Base-by-base conservation (phyloP, 2,888 invertebrate species). In the Hirudinaria manillensis region DNA sequence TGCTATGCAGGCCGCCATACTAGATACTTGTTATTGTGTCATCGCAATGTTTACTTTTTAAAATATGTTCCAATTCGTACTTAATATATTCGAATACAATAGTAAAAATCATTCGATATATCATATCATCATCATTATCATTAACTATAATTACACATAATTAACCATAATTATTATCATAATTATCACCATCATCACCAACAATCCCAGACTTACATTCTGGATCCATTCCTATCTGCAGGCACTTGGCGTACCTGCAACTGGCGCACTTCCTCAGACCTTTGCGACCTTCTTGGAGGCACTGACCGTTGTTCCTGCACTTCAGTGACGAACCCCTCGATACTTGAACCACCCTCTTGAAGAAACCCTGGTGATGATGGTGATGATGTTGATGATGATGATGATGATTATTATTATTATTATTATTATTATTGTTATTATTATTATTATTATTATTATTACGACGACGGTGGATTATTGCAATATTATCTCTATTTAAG, bases 181-280 rank as follows among this genome's bases (percentile, higher is more conserved):
- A 3, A 61, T 29, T 1, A 61, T 45, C 45, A 45, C 16, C 45
- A 45, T 45, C 45, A 45, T 4, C 45, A 45, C 16, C 24, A n/a
- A 2, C 61, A 16, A 16, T 24, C 29, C 29, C 3, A 53, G 10
- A 29, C 61, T 61, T 4, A 61, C 61, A 61, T 27, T 61, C 61
- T 29, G 61, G 61, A 61, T 61, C 29, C 61, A 61, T 61, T 24
- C 61, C 61, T 21, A 29, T 29, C 29, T 61, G 61, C 29, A 61
- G 6, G 61, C 61, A 61, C 61, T 29, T 61, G 24, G 24, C 7
- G 61, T 61, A 29, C 61, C 61, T 24, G 29, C 61, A 61, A 24
- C 24, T 24, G 24, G 24, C 24, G 19, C 61, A 61, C 61, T 61
- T 61, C 61, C 24, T 61, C 61, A 61, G 61, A 10, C 24, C 61